phyloP scores from a whole-genome alignment of 2,113 vertebrate genomes.

The Azemiops feae region DNA sequence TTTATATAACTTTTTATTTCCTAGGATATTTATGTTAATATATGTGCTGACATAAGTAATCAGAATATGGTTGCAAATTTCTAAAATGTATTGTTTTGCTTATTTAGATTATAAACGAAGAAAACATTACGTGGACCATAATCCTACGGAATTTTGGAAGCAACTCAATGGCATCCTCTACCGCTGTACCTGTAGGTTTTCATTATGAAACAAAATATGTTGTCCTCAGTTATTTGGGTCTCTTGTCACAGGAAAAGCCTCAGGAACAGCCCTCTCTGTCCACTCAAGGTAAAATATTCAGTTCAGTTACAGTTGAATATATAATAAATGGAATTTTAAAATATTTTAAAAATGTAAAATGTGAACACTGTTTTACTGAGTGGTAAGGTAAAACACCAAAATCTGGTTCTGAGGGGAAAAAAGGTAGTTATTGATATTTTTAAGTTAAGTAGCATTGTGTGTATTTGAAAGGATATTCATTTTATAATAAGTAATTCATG shows the following conservation, averaged over 20 bases:
- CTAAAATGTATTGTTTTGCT: constrained; percentile 35
- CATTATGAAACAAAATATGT: constrained; percentile 93
- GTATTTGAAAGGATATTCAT: not conserved
- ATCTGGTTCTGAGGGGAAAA: not conserved
- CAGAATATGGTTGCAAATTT: constrained; percentile 23
- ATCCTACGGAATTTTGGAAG: constrained; percentile 15
- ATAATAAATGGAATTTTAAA: not conserved
- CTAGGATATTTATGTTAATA: not conserved
- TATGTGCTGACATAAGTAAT: not conserved
- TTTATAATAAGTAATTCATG: not conserved
- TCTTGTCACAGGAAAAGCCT: constrained; percentile 67
- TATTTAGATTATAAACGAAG: constrained; percentile 33
- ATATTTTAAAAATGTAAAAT: not conserved
- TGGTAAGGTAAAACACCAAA: not conserved
- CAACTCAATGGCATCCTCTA: constrained; percentile 71
- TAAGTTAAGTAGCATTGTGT: not conserved
- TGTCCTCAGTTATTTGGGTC: constrained; percentile 89
- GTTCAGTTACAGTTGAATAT: not conserved
- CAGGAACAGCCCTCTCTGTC: constrained; percentile 58
- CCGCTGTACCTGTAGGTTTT: constrained; percentile 85
- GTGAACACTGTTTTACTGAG: not conserved
- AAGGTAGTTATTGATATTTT: not conserved
- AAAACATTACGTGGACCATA: constrained; percentile 3
- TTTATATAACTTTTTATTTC: not conserved
- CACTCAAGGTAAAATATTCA: constrained; percentile 62